Conservation (phyloP, 2,888 invertebrate genomes). For the Oxyteleia sp. region DNA sequence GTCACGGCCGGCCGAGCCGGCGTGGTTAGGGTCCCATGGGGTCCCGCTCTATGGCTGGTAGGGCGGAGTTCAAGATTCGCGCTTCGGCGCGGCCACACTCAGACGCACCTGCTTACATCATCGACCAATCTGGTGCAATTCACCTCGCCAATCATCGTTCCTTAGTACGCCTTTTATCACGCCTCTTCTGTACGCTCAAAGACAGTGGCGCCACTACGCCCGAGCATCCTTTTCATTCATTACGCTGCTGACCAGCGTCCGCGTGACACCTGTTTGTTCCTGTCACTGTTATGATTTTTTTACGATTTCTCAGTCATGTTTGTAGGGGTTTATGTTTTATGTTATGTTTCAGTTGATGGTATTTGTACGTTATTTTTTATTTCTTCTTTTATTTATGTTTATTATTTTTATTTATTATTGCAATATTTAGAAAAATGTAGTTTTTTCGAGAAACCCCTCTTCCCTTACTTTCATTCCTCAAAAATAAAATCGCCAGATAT, state of each 20-base stretch:
- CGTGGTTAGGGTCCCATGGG: constrained; percentile 87
- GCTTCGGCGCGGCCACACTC: constrained; percentile 75
- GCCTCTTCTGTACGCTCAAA: constrained; percentile 73
- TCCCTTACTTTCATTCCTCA: too few species aligned
- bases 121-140: constrained; percentile 73
- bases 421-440: too few species aligned
- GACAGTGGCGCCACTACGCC: constrained; percentile 84
- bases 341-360: too few species aligned
- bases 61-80: constrained; percentile 69
- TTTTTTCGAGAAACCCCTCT: too few species aligned
- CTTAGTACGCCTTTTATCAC: constrained; percentile 59
- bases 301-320: too few species aligned
- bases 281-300: too few species aligned
- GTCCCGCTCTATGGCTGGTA: constrained; percentile 79
- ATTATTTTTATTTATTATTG: too few species aligned
- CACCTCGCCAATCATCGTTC: constrained; percentile 71
- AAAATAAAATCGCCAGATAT: too few species aligned
- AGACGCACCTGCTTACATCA: constrained; percentile 58
- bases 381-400: too few species aligned
- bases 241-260: constrained; percentile 48
- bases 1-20: constrained; percentile 86
- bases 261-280: constrained; percentile 25
- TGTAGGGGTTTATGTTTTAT: too few species aligned
- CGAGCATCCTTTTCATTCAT: constrained; percentile 78
- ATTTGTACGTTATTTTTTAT: too few species aligned